These are phyloP conservation scores for Atherinosoma microstoma DNA, from an alignment of 2,797 vertebrate species.

Conservation along the genomic window DNA sequence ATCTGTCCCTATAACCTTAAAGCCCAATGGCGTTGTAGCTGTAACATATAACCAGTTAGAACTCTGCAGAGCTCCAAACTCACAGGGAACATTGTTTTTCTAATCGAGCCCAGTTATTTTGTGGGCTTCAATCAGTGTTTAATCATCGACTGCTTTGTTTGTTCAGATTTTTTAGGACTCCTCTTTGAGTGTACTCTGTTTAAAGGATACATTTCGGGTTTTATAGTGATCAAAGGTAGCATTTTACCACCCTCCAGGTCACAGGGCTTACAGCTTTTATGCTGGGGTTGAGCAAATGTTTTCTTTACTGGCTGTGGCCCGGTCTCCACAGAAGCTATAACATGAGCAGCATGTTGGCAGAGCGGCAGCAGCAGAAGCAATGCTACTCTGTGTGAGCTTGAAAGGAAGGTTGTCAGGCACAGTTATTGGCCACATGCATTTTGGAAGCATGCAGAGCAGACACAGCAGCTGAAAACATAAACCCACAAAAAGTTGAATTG, in stretches of 20 bases:
- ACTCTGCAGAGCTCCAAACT: neutral
- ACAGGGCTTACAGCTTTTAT: neutral
- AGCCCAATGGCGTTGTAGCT: too few species aligned
- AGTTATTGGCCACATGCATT: neutral
- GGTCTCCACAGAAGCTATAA: neutral
- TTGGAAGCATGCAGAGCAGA: neutral
- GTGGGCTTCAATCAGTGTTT: neutral
- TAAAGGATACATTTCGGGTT: conserved; percentile 1
- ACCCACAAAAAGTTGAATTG: neutral
- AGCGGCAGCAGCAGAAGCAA: neutral
- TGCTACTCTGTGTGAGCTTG: neutral
- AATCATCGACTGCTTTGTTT: neutral
- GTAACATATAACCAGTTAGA: neutral
- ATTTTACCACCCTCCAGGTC: conserved; percentile 1
- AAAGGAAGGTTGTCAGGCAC: conserved; percentile 2
- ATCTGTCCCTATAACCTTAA: neutral
- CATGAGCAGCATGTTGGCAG: neutral
- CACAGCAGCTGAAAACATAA: neutral
- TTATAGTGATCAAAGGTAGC: neutral
- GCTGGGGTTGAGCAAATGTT: neutral
- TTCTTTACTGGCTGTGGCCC: neutral
- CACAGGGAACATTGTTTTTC: neutral
- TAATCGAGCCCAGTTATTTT: neutral
- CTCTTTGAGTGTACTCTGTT: neutral
- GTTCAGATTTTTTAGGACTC: neutral